Conservation (phyloP, 2,888 invertebrate genomes). For the Allacma fusca region DNA sequence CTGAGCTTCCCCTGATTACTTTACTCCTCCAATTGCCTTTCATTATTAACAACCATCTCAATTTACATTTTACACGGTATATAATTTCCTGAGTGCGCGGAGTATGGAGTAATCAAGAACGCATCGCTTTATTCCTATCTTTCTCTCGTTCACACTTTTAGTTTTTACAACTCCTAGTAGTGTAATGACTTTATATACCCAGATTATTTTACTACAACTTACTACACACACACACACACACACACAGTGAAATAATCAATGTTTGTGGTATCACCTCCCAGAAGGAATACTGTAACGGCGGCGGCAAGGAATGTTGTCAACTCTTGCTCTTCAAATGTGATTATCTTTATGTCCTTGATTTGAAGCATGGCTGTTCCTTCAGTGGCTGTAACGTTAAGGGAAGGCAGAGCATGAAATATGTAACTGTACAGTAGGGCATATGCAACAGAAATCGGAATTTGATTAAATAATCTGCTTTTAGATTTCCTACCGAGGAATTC, state of each 20-base stretch:
- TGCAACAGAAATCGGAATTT: too few relatives aligned
- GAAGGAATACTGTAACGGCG: slow-evolving; percentile 4
- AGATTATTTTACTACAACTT: not conserved
- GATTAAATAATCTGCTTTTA: not conserved
- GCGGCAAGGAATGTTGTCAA: not conserved
- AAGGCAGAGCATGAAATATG: too few relatives aligned
- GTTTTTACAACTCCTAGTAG: not conserved
- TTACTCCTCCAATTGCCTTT: not conserved
- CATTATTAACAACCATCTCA: not conserved
- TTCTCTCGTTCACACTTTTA: slow-evolving; percentile 12
- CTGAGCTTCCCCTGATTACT: not conserved
- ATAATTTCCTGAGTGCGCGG: not conserved
- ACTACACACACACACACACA: not conserved
- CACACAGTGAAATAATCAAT: not conserved
- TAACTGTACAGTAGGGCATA: not conserved
- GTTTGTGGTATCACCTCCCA: slow-evolving; percentile 7
- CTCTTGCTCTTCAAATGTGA: not conserved
- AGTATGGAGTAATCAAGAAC: not conserved
- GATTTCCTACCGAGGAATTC: not conserved
- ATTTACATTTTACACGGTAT: slow-evolving; percentile 14
- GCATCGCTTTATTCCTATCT: not conserved
- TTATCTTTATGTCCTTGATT: not conserved
- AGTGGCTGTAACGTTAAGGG: too few relatives aligned
- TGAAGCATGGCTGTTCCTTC: not conserved
- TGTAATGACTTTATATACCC: not conserved